Evolutionary conservation across 37 sponge, comb jelly and placozoan genomes (phyloP), one percentile per base, ranked within the genome.

Genomic region (Oscarella lobularis): DNA sequence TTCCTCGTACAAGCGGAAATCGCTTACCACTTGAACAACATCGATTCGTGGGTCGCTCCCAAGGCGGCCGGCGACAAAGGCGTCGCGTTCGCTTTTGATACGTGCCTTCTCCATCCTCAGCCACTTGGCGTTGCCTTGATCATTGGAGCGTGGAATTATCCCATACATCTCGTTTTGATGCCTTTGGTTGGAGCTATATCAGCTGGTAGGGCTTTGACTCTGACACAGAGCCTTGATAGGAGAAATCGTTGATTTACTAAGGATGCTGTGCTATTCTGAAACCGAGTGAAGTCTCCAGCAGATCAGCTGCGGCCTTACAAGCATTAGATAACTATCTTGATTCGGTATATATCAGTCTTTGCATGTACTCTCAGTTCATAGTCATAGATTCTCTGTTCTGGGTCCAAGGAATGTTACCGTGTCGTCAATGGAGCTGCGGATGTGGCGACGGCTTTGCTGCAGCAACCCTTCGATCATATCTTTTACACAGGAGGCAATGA

Each of bases 81-180:
- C 55, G 67, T 90, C n/a, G 41, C 76, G 2, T 5, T 83, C 1
- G 66, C 41, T 69, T 35, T 84, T 34, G 87, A 86, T 71, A 65
- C 40, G 0, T 74, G 81, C 34, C 85, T 82, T 70, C 66, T 87
- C 20, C 36, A 66, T 36, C 85, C 82, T 29, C 89, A 95, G 40
- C 96, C 96, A 0, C 74, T 66, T 55, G 96, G 96, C 1, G 81
- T 88, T 38, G 81, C 84, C 54, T 68, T 88, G 27, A 80, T 84
- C 34, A 74, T 95, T 37, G 83, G 85, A 1, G 80, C 92, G 0
- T 95, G 96, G 96, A 95, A 95, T 75, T 95, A 91, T 39, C 96
- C 96, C 3, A 31, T 90, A 2, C 81, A 79, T 37, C 82, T 95
- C 3, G 14, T 41, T 31, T 65, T 95, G 32, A 14, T 36, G 2